These are phyloP conservation scores for Nicator chloris DNA, from an alignment of 2,113 vertebrate species.

Conservation along the genomic window DNA sequence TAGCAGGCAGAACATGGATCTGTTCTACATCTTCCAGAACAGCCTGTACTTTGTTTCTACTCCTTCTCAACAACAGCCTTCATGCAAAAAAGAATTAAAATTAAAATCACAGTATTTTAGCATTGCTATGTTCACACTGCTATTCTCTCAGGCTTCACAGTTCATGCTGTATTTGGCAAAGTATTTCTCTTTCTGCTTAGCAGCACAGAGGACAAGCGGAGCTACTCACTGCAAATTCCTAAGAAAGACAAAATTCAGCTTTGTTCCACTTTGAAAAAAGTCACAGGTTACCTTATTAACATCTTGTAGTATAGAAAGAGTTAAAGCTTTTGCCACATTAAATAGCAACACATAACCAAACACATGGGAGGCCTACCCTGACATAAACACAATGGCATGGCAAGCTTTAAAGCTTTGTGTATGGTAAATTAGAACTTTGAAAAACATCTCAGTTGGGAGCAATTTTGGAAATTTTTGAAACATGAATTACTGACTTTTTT, in stretches of 20 bases:
- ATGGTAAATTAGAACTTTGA: slow-evolving; percentile 3
- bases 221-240: not conserved
- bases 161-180: not conserved
- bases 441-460: slow-evolving; percentile 37
- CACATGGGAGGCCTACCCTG: not conserved
- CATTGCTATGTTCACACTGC: not conserved
- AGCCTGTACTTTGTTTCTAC: not conserved
- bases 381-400: not conserved
- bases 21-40: slow-evolving; percentile 37
- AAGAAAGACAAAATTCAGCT: not conserved
- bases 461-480: slow-evolving; percentile 35
- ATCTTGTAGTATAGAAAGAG: not conserved
- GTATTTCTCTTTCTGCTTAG: not conserved
- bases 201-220: not conserved
- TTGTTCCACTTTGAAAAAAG: not conserved
- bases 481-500: not conserved
- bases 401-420: not conserved
- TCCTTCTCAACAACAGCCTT: slow-evolving; percentile 32
- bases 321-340: not conserved
- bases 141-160: not conserved
- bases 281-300: not conserved
- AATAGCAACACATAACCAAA: not conserved
- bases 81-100: not conserved
- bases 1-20: not conserved
- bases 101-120: not conserved